A percentile compares a stretch with the other conserved stretches of the same genome.
phyloP scores from a whole-genome alignment of 64 coral and sea anemone genomes.

The Pachyseris speciosa region DNA sequence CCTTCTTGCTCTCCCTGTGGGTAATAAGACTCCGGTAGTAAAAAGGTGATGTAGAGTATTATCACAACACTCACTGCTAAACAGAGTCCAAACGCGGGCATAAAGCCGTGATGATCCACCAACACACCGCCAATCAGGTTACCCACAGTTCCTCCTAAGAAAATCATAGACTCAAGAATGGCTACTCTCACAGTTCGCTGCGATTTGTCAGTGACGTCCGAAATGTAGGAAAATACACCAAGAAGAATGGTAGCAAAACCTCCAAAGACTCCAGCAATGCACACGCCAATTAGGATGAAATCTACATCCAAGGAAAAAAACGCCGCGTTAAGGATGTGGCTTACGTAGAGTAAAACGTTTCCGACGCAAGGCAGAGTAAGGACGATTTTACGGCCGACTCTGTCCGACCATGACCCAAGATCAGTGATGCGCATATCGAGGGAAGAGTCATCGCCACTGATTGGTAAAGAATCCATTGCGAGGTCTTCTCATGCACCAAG shows the following conservation, averaged over 20 bases:
- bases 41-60: constrained; percentile 64
- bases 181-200: constrained; percentile 79
- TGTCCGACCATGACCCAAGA: constrained; percentile 93
- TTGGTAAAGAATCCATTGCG: constrained; percentile 92
- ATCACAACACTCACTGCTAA: constrained; percentile 46
- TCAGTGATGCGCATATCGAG: constrained; percentile 78
- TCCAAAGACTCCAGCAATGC: constrained; percentile 88
- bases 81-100: constrained; percentile 78
- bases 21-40: constrained; percentile 87
- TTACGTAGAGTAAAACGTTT: constrained; percentile 51
- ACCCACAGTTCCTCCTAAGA: constrained; percentile 82
- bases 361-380: constrained; percentile 82
- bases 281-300: constrained; percentile 77
- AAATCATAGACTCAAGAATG: constrained; percentile 91
- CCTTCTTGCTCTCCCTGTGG: constrained; percentile 25
- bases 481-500: constrained; percentile 66
- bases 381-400: constrained; percentile 78
- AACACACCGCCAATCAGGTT: constrained; percentile 81
- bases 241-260: constrained; percentile 84
- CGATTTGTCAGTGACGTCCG: constrained; percentile 84
- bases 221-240: constrained; percentile 92
- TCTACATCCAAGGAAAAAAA: constrained; percentile 73
- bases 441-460: constrained; percentile 71
- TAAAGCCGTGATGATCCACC: constrained; percentile 77
- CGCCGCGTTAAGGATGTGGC: constrained; percentile 73